A percentile compares a stretch with the other conserved stretches of the same genome.
Conservation (phyloP, 2,888 invertebrate species). For the Suillia variegata region DNA sequence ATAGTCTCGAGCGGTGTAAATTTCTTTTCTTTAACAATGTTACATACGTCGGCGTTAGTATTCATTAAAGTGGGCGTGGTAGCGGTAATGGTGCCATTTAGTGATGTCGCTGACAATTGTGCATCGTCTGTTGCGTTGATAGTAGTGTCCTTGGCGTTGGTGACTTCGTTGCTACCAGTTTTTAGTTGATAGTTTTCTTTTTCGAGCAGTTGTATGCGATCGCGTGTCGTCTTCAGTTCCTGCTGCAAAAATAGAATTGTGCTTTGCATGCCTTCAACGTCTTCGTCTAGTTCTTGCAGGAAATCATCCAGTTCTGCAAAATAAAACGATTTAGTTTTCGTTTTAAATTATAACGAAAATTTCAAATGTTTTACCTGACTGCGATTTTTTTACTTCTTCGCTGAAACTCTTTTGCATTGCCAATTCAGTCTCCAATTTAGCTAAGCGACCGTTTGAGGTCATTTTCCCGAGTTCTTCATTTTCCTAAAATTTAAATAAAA, state of each 20-base stretch:
- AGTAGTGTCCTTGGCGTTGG: slow-evolving; percentile 17
- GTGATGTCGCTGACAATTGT: slow-evolving; percentile 12
- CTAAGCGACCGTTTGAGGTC: slow-evolving; percentile 92
- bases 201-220: slow-evolving; percentile 69
- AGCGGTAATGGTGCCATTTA: slow-evolving; percentile 21
- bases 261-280: slow-evolving; percentile 98
- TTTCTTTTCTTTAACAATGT: slow-evolving; percentile 7
- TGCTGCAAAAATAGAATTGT: slow-evolving; percentile 93
- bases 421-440: slow-evolving; percentile 93
- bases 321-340: not conserved
- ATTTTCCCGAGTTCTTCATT: slow-evolving; percentile 97
- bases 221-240: slow-evolving; percentile 84
- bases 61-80: slow-evolving; percentile 29
- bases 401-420: slow-evolving; percentile 94
- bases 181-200: slow-evolving; percentile 63
- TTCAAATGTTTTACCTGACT: slow-evolving; percentile 72
- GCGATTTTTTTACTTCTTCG: slow-evolving; percentile 95
- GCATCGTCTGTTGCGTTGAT: slow-evolving; percentile 24
- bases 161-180: slow-evolving; percentile 29
- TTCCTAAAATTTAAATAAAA: slow-evolving; percentile 63
- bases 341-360: not conserved
- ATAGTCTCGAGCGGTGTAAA: slow-evolving; percentile 41
- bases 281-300: slow-evolving; percentile 93
- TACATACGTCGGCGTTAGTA: not conserved
- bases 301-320: slow-evolving; percentile 85